Evolutionary conservation across 2,797 vertebrate species (phyloP).

Genomic region (Gallirallus australis): DNA sequence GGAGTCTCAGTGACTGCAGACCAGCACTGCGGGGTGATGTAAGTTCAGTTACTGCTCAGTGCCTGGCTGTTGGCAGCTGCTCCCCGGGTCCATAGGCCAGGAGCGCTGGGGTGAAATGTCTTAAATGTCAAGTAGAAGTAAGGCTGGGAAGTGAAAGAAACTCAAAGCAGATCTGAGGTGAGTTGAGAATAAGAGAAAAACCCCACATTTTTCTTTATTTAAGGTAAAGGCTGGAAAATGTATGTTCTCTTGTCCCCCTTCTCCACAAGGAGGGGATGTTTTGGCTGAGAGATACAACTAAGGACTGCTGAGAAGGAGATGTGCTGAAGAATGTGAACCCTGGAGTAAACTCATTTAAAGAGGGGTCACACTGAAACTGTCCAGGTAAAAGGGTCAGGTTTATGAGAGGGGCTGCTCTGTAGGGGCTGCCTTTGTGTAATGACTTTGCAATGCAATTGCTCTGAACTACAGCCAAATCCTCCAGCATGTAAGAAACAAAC

Average conservation of each 20-base stretch:
- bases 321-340: background rate
- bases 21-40: background rate
- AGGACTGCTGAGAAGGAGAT: background rate
- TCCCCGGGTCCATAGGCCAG: background rate
- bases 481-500: background rate
- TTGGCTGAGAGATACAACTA: background rate
- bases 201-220: background rate
- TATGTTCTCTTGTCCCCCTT: background rate
- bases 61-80: background rate
- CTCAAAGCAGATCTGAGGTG: background rate
- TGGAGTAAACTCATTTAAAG: background rate
- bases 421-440: background rate
- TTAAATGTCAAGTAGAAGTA: background rate
- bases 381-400: background rate
- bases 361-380: background rate
- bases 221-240: background rate
- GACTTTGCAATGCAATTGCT: background rate
- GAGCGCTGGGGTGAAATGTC: background rate
- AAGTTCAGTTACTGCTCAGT: background rate
- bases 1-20: background rate
- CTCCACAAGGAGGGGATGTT: background rate
- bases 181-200: background rate
- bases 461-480: conserved; percentile 18
- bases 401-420: background rate
- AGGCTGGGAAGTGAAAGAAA: background rate